Conservation (phyloP, 2,888 invertebrate genomes). For the Penaeus monodon region DNA sequence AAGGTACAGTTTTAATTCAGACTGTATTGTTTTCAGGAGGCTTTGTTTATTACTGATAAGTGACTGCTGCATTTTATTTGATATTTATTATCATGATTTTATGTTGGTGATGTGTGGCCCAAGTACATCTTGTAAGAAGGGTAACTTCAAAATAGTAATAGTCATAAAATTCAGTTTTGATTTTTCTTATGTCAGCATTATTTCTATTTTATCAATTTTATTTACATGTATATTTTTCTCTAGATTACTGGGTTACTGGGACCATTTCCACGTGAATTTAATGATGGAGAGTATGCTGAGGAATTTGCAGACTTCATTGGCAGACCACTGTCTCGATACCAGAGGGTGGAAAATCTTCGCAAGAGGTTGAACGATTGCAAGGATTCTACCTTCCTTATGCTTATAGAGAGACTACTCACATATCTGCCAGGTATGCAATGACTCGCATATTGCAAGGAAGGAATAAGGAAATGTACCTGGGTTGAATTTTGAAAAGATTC, state of each 20-base stretch:
- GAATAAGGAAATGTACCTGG: too few relatives aligned
- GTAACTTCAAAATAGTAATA: too few relatives aligned
- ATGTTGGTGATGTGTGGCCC: too few relatives aligned
- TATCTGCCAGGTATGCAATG: conserved; percentile 52
- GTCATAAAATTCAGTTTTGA: too few relatives aligned
- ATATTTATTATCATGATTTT: too few relatives aligned
- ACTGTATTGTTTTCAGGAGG: too few relatives aligned
- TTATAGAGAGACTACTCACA: conserved; percentile 61
- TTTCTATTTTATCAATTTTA: too few relatives aligned
- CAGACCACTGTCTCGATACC: conserved; percentile 61
- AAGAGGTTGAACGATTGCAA: conserved; percentile 63
- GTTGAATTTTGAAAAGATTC: too few relatives aligned
- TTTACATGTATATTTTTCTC: neutral
- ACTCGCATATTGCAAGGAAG: neutral
- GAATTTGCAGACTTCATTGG: conserved; percentile 63
- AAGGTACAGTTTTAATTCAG: conserved; percentile 43
- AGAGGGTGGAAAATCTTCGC: conserved; percentile 62
- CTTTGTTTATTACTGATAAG: too few relatives aligned
- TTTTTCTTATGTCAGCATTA: too few relatives aligned
- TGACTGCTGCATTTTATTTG: too few relatives aligned
- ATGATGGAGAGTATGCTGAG: conserved; percentile 62
- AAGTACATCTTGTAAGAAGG: too few relatives aligned
- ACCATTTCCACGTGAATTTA: conserved; percentile 62
- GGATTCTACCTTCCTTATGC: conserved; percentile 61
- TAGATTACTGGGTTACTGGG: conserved; percentile 62